phyloP scores from a whole-genome alignment of 2,113 vertebrate genomes.

The Mormyrus iriodes region DNA sequence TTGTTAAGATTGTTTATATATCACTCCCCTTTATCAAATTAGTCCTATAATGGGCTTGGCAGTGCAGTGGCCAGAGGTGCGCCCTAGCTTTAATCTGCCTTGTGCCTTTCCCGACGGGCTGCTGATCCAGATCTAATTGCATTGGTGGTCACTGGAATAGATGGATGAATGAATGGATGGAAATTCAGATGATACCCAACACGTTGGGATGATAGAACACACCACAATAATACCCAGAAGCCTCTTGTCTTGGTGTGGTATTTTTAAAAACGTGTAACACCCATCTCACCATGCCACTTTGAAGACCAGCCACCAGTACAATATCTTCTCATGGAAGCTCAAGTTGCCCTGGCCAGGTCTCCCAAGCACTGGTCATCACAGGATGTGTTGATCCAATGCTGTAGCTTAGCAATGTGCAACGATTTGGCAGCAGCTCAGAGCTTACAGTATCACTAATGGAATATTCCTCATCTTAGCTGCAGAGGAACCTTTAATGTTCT shows the following conservation, averaged over 20 bases:
- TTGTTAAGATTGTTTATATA: too few relatives aligned
- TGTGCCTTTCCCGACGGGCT: background rate
- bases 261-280: background rate
- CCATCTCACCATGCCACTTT: background rate
- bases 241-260: background rate
- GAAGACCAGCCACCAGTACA: background rate
- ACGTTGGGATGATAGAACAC: background rate
- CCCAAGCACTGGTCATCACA: constrained; percentile 32
- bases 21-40: too few relatives aligned
- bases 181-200: background rate
- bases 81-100: background rate
- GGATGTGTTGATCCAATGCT: constrained; percentile 35
- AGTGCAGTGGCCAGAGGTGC: background rate
- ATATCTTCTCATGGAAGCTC: background rate
- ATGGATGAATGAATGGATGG: background rate
- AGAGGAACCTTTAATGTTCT: constrained; percentile 30
- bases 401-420: constrained; percentile 40
- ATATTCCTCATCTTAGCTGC: constrained; percentile 31
- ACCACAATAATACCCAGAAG: background rate
- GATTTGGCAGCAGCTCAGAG: constrained; percentile 41
- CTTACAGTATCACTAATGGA: constrained; percentile 34
- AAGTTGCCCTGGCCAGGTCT: background rate
- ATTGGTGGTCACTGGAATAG: background rate
- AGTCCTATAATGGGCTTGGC: too few relatives aligned
- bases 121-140: background rate